These are phyloP conservation scores for Hipposideros armiger DNA, from an alignment of 2,113 vertebrate species.

Conservation along the genomic window DNA sequence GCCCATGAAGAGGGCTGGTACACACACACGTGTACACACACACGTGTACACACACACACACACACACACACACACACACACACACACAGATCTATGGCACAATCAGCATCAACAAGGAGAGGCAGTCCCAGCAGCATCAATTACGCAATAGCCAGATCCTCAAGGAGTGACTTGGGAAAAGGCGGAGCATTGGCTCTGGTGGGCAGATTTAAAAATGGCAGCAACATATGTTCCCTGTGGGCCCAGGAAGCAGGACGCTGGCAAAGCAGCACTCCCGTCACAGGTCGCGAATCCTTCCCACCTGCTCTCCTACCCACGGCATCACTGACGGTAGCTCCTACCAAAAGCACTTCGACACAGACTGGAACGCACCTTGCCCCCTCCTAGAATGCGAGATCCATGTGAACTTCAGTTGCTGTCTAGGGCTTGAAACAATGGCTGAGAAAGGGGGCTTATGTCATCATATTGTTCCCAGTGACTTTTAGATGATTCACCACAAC, in stretches of 20 bases:
- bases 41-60: neutral
- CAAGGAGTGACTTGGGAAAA: neutral
- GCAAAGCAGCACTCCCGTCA: neutral
- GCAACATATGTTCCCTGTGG: neutral
- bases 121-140: neutral
- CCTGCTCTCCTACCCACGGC: neutral
- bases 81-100: neutral
- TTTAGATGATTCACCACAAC: constrained; percentile 60
- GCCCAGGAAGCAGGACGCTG: neutral
- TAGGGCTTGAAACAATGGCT: constrained; percentile 55
- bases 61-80: neutral
- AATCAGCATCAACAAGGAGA: neutral
- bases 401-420: neutral
- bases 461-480: constrained; percentile 29
- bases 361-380: neutral
- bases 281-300: neutral
- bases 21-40: neutral
- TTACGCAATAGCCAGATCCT: neutral
- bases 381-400: neutral
- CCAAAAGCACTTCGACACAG: neutral
- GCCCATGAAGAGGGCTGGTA: neutral
- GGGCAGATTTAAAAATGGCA: neutral
- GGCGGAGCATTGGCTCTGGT: neutral
- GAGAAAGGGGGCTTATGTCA: neutral
- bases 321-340: neutral